phyloP scores from a whole-genome alignment of 1,140 invertebrate species.

The Ceratosolen fusciceps region DNA sequence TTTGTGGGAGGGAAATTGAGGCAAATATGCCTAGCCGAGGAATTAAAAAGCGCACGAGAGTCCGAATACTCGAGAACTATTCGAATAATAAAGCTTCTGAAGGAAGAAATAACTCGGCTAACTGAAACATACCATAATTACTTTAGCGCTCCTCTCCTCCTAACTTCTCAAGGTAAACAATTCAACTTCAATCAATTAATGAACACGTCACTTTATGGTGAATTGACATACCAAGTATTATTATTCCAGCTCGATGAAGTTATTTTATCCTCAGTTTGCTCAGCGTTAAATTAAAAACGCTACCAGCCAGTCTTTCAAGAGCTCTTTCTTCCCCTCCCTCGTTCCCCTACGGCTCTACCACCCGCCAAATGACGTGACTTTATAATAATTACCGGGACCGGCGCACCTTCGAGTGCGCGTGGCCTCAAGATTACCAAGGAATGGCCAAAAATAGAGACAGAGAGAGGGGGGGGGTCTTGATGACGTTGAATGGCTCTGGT shows the following conservation, averaged over 20 bases:
- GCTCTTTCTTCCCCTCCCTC: too few species aligned
- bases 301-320: too few species aligned
- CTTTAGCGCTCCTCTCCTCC: neutral
- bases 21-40: neutral
- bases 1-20: neutral
- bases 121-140: neutral
- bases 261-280: neutral
- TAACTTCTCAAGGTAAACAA: neutral
- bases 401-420: neutral
- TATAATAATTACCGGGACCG: neutral
- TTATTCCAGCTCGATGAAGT: neutral
- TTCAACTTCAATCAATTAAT: neutral
- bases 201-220: neutral
- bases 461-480: too few species aligned
- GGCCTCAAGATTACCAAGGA: too few species aligned
- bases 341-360: too few species aligned
- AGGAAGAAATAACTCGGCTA: neutral
- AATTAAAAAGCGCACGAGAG: neutral
- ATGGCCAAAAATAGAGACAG: too few species aligned
- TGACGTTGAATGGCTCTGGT: too few species aligned
- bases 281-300: neutral
- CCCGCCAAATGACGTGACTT: neutral
- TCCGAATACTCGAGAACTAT: neutral
- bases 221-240: constrained; percentile 12
- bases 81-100: neutral